Evolutionary conservation across 2,113 vertebrate species (phyloP), one percentile per base, ranked within the genome.

Genomic region (Salminus brasiliensis): DNA sequence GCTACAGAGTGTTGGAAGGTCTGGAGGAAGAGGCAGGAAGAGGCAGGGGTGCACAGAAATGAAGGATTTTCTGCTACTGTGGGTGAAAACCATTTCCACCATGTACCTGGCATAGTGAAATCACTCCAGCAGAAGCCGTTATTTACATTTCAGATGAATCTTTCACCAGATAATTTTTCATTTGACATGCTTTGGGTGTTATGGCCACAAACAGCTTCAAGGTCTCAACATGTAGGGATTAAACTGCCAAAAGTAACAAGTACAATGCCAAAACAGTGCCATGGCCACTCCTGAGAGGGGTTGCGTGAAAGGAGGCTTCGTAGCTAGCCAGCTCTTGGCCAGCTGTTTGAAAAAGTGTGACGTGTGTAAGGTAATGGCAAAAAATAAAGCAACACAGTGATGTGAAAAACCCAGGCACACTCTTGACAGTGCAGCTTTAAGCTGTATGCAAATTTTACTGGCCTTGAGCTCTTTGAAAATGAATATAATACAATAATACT

Each of bases 211-310:
- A n/a, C 10, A 34, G 30, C 30, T 66, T 53, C 45, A 25, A 66
- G 62, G 63, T 23, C 27, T 21, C 18, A 39, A 67, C 66, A 67
- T 57, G 49, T 23, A 76, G 10, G 9, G 36, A 32, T 32, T 2
- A 23, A n/a, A 36, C 34, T 76, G 47, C 74, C 74, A 76, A 76
- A 55, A 39, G 5, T 52, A 66, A 53, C 49, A 76, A 66, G 1
- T 67, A 27, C 39, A 55, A 55, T 41, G 62, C 36, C n/a, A 66
- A 5, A 53, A 12, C n/a, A 36, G 1, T 49, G 60, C 74, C 62
- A 66, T 52, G 6, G 45, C 45, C 32, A 52, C 21, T 75, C 45
- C 30, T 32, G 29, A 32, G 29, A 32, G 62, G 4, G 18, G 4
- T 66, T 66, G 36, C 34, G 12, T 66, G 21, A 36, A 39, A n/a